Conservation (phyloP, 2,113 vertebrate species). For the Ceratotherium simum region DNA sequence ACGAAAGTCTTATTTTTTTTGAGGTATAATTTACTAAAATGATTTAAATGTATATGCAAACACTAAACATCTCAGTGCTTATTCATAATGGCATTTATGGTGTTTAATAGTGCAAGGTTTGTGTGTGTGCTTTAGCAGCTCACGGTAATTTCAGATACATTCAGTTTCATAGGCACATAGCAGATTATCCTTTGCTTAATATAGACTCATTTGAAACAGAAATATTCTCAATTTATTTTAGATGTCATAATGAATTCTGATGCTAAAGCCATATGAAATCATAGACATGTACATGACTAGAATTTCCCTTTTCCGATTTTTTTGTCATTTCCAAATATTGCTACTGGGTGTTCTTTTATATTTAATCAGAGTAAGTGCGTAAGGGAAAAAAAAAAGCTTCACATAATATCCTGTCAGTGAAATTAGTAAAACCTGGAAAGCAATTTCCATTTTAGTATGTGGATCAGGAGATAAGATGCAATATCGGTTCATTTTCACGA, state of each 20-base stretch:
- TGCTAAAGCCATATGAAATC: conserved; percentile 33
- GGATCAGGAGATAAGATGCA: conserved; percentile 70
- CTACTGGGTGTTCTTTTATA: conserved; percentile 50
- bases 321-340: conserved; percentile 32
- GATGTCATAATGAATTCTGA: background rate
- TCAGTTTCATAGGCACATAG: background rate
- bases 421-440: conserved; percentile 76
- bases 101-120: background rate
- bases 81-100: background rate
- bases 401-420: conserved; percentile 57
- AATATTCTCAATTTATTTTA: conserved; percentile 28
- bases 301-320: background rate
- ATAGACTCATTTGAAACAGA: conserved; percentile 42
- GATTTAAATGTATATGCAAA: conserved; percentile 47
- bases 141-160: background rate
- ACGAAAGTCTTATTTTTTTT: background rate
- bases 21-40: background rate
- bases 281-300: background rate
- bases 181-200: conserved; percentile 19
- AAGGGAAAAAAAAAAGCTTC: conserved; percentile 22
- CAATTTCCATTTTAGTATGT: conserved; percentile 70
- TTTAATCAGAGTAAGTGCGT: conserved; percentile 63
- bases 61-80: conserved; percentile 15
- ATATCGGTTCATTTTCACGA: conserved; percentile 71
- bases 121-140: background rate